Percentiles rank a stretch among this genome's conserved stretches.
phyloP scores from a whole-genome alignment of 2,113 vertebrate genomes.

The Aegypius monachus region DNA sequence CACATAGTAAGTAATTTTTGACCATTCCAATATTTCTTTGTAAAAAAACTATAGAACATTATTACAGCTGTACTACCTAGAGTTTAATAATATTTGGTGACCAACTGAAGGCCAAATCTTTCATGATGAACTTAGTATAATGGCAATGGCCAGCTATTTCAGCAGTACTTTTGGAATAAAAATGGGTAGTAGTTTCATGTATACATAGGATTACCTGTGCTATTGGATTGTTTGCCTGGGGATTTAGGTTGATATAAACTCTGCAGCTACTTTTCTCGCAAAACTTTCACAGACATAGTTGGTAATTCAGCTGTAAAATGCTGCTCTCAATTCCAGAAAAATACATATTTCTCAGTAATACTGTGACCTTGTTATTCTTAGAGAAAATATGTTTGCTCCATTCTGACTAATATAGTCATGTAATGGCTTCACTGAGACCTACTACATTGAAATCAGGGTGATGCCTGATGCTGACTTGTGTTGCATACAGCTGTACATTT shows the following conservation, averaged over 20 bases:
- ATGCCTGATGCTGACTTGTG: neutral
- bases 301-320: neutral
- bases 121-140: neutral
- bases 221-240: neutral
- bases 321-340: neutral
- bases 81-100: neutral
- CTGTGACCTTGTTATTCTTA: neutral
- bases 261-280: neutral
- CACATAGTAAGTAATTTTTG: neutral
- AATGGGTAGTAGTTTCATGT: neutral
- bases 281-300: neutral
- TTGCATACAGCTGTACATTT: neutral
- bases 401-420: neutral
- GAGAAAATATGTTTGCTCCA: neutral
- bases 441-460: fast-evolving
- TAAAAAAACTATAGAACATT: neutral
- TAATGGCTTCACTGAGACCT: neutral
- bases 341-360: neutral
- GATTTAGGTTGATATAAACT: neutral
- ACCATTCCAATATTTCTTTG: neutral
- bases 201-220: neutral
- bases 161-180: neutral
- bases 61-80: neutral
- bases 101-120: neutral
- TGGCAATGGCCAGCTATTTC: neutral